A percentile compares a stretch with the other conserved stretches of the same genome.
Conservation (phyloP, 2,888 invertebrate genomes). For the Ormyrus thymus region DNA sequence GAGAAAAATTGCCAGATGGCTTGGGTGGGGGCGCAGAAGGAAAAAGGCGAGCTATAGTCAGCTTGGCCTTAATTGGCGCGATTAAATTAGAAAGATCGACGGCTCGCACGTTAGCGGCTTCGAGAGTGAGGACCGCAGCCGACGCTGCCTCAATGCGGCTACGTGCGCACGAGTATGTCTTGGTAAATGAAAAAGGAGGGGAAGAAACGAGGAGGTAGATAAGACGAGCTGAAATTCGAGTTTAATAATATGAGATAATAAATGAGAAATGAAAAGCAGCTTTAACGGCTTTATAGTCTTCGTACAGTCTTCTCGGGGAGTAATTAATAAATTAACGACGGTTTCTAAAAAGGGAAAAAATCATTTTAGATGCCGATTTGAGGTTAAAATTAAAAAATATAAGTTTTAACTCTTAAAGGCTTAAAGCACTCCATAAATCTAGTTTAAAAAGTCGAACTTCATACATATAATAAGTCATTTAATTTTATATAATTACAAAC, state of each 20-base stretch:
- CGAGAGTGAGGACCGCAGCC: slow-evolving; percentile 25
- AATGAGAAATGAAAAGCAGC: slow-evolving; percentile 35
- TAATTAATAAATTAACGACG: background rate
- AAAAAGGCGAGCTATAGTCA: background rate
- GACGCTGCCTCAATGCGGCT: background rate
- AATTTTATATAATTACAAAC: too few species aligned
- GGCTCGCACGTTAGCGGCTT: slow-evolving; percentile 25
- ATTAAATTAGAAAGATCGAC: slow-evolving; percentile 47
- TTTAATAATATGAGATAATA: slow-evolving; percentile 39
- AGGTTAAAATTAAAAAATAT: too few species aligned
- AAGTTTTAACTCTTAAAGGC: too few species aligned
- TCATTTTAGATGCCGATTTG: too few species aligned
- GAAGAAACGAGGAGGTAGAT: background rate
- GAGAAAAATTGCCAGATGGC: background rate
- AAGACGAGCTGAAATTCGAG: background rate
- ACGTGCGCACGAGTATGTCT: too few species aligned
- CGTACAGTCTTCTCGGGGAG: background rate
- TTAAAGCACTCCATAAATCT: too few species aligned
- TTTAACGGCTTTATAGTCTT: background rate
- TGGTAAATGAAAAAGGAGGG: slow-evolving; percentile 20
- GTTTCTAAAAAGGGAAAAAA: slow-evolving; percentile 14
- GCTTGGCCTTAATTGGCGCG: slow-evolving; percentile 35
- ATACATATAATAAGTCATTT: too few species aligned
- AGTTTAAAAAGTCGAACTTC: too few species aligned
- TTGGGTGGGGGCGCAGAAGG: background rate